Base-by-base conservation (phyloP, 2,113 vertebrate genomes). In the Mystacornis crossleyi region DNA sequence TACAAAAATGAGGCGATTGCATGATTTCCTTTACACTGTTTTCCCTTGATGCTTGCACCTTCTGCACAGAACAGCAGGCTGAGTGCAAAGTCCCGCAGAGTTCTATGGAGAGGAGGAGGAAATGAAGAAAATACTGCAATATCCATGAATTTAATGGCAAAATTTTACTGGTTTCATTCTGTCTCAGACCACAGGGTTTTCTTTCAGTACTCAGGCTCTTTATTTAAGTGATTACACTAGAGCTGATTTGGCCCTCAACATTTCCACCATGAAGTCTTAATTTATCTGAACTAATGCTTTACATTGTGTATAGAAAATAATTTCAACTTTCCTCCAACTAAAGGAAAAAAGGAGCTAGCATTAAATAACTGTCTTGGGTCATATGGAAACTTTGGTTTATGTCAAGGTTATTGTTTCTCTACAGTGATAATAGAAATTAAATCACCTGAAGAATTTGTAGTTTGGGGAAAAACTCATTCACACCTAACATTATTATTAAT, bases 401-500 rank as follows among this genome's bases (percentile, higher is more conserved):
- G 28, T 75, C 81, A 85, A 90, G 47, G 51, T 92, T 84, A 70
- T 58, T 90, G 15, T 69, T 90, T 89, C 51, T 84, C 47, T 90
- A 29, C 18, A 74, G 47, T 66, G 47, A 66, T 81, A 71, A 84
- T 3, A 84, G 24, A 85, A 93, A 72, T 75, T 61, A 82, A 89
- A 65, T 48, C 60, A 83, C 23, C 8, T 61, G 33, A 47, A 71
- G 72, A 71, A 94, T 86, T 90, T 10, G 21, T 96, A 86, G 92
- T 95, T 96, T 93, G 73, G 57, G 73, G 45, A 82, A 95, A 95
- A 96, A 48, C 3, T 90, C 73, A 51, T 25, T 96, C 72, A 95
- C 53, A 75, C 85, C 90, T 94, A 95, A 83, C 81, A 71, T 71
- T 77, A 64, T 75, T 97, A 97, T 94, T 98, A 97, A 97, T 95